Conservation (phyloP, 2,797 vertebrate genomes). For the Fistularia commersonii region DNA sequence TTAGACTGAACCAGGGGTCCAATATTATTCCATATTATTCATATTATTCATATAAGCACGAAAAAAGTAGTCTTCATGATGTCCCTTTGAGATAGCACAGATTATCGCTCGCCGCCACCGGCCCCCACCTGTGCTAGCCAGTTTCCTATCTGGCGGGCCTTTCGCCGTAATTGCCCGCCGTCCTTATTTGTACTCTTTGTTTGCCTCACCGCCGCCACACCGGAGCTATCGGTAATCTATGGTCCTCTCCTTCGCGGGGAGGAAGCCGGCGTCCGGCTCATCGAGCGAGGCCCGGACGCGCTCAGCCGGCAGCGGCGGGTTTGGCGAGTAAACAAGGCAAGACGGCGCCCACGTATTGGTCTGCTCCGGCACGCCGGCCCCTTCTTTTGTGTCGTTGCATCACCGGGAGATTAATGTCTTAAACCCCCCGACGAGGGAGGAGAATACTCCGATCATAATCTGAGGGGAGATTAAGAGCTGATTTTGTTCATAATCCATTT, state of each 20-base stretch:
- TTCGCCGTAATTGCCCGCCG: slow-evolving; percentile 58
- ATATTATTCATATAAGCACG: slow-evolving; percentile 78
- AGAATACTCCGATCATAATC: slow-evolving; percentile 62
- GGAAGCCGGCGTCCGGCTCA: slow-evolving; percentile 69
- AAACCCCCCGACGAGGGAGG: background rate
- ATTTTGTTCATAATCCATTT: slow-evolving; percentile 64
- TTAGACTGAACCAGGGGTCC: too few relatives aligned
- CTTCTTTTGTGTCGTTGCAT: too few relatives aligned
- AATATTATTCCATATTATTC: slow-evolving; percentile 53
- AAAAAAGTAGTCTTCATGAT: slow-evolving; percentile 78
- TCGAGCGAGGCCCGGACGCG: slow-evolving; percentile 65
- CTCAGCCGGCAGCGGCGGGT: too few relatives aligned
- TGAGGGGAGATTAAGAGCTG: slow-evolving; percentile 11
- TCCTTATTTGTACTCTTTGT: slow-evolving; percentile 73
- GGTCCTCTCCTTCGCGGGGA: slow-evolving; percentile 67
- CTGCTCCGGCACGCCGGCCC: too few relatives aligned
- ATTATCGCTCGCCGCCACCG: slow-evolving; percentile 53
- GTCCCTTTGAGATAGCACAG: slow-evolving; percentile 74
- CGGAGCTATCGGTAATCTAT: slow-evolving; percentile 77
- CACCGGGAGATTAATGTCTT: too few relatives aligned
- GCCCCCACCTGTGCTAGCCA: slow-evolving; percentile 66
- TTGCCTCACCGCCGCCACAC: slow-evolving; percentile 61
- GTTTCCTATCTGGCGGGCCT: slow-evolving; percentile 83
- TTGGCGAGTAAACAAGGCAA: too few relatives aligned
- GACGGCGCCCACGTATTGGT: too few relatives aligned